Evolutionary conservation across 2,888 invertebrate genomes (phyloP), one percentile per base, ranked within the genome.

Genomic region (Rugalucina vietnamica): DNA sequence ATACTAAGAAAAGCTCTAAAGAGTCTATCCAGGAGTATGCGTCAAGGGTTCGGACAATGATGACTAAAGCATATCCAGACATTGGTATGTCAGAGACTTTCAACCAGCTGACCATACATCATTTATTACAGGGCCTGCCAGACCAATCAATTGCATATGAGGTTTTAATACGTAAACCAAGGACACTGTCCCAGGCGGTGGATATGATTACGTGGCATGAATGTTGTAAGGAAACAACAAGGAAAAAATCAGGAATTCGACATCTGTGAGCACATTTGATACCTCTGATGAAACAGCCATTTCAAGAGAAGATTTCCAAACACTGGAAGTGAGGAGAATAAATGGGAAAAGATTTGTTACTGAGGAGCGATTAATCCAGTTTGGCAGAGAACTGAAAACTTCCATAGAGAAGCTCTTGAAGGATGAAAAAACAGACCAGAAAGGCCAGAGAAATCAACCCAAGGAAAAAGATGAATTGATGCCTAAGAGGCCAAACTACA

Each of bases 91-190:
- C 43, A 43, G 43, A 43, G 10, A 43, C 43, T 12, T 43, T 43
- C 43, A 43, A 43, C 43, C 43, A 43, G 43, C 18, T 43, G 43
- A 43, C 43, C 8, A 43, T 43, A 43, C 43, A 43, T 43, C 43
- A 43, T 18, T 18, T 43, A 12, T 43, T 43, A 18, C 43, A 50
- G 18, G 78, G 84, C 0, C 49, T 84, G 0, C 78, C 70, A 27
- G 84, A 84, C 43, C 77, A 76, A 29, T 49, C 39, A 18, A 36
- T 84, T 24, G 81, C 81, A 0, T 76, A 81, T 39, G 84, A 84
- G 10, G 43, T 43, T 43, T 18, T 43, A 8, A 43, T 43, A 43
- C 8, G 43, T 8, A 43, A 43, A 43, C 43, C 43, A 43, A 43
- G 43, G 43, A 43, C 43, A 43, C 43, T 43, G 43, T 43, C 43